Percentiles rank a stretch among this genome's conserved stretches.
phyloP scores from a whole-genome alignment of 1,140 invertebrate species.

The Dreissena polymorpha region DNA sequence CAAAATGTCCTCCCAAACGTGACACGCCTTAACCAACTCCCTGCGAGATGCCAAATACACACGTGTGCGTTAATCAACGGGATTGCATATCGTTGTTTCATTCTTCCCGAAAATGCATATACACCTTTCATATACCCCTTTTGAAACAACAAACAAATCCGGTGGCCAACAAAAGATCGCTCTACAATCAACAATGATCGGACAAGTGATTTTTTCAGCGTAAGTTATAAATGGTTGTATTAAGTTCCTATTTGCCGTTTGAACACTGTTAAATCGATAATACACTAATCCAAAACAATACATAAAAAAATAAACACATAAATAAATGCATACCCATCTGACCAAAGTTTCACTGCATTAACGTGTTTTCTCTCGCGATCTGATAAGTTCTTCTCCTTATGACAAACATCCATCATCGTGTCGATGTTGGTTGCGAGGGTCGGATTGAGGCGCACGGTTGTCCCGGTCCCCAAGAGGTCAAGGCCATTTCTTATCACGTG shows the following conservation, averaged over 20 bases:
- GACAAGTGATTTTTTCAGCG: too few species aligned
- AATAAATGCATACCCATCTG: constrained; percentile 76
- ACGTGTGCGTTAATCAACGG: not conserved
- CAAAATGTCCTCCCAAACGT: constrained; percentile 82
- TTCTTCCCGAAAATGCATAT: too few species aligned
- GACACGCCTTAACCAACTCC: constrained; percentile 74
- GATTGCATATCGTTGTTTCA: too few species aligned
- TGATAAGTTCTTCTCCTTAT: constrained; percentile 64
- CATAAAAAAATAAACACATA: too few species aligned
- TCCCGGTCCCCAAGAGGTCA: constrained; percentile 80
- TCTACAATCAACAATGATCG: too few species aligned
- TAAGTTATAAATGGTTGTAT: too few species aligned
- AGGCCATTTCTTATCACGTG: constrained; percentile 80
- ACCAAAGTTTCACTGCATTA: constrained; percentile 80
- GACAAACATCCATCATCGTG: constrained; percentile 67
- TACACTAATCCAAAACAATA: too few species aligned
- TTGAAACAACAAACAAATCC: not conserved
- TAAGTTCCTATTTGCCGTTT: too few species aligned
- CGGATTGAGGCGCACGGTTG: constrained; percentile 69
- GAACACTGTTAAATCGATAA: too few species aligned
- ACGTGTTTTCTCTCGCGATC: constrained; percentile 80
- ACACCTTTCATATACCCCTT: not conserved
- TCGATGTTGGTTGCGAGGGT: constrained; percentile 75
- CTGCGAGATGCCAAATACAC: constrained; percentile 59
- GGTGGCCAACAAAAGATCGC: not conserved